Evolutionary conservation across 1,140 invertebrate genomes (phyloP).

Genomic region (Drosophila hydei): DNA sequence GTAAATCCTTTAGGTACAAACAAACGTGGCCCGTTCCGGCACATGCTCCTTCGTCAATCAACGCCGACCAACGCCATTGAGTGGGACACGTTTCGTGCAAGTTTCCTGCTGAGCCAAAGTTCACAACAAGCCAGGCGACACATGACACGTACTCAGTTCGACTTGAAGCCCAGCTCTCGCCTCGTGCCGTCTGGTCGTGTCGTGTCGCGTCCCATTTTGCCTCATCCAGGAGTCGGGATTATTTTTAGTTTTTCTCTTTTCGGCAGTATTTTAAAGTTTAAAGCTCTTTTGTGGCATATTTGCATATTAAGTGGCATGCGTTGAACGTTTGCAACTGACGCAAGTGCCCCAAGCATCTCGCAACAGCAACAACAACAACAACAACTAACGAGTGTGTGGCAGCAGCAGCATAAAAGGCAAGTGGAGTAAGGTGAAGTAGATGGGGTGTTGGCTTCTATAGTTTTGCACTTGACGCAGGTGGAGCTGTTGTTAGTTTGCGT

Average conservation of each 20-base stretch:
- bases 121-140: constrained; percentile 75
- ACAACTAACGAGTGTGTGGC: background rate
- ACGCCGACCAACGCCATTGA: constrained; percentile 53
- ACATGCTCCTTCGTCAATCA: constrained; percentile 64
- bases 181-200: constrained; percentile 6
- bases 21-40: constrained; percentile 13
- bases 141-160: constrained; percentile 75
- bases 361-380: background rate
- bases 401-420: constrained; percentile 1
- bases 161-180: constrained; percentile 13
- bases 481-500: constrained; percentile 67
- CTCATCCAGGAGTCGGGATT: constrained; percentile 28
- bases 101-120: constrained; percentile 73
- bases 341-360: background rate
- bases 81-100: constrained; percentile 71
- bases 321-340: constrained; percentile 48
- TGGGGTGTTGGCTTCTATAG: background rate
- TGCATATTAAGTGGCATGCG: constrained; percentile 80
- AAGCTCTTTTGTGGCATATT: constrained; percentile 78
- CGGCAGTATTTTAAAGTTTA: constrained; percentile 77
- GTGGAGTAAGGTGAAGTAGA: constrained; percentile 1
- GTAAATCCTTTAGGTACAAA: constrained; percentile 61
- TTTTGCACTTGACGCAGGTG: constrained; percentile 36
- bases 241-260: constrained; percentile 36
- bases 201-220: background rate